Percentiles rank a stretch among this genome's conserved stretches.
These are phyloP conservation scores for Psammodynastes pulverulentus DNA, from an alignment of 2,113 vertebrate species.

Conservation along the genomic window DNA sequence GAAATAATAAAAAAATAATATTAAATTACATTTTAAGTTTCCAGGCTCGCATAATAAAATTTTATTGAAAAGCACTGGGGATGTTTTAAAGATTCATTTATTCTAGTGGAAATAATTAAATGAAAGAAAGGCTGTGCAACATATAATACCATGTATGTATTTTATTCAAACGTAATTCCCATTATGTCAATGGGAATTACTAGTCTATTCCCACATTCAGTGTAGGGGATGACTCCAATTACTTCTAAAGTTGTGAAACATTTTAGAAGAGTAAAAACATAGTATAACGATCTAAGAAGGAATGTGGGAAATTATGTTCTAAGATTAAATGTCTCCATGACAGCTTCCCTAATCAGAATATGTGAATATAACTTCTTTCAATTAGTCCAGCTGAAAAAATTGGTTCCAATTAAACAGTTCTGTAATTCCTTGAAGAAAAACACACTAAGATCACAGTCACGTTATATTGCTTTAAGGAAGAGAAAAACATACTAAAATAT, in stretches of 20 bases:
- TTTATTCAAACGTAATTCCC: background rate
- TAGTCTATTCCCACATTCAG: background rate
- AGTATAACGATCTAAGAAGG: background rate
- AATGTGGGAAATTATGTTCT: background rate
- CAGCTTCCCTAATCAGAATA: slow-evolving; percentile 42
- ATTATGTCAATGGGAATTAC: background rate
- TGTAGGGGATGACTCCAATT: background rate
- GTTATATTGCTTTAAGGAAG: slow-evolving; percentile 21
- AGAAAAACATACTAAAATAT: slow-evolving; percentile 19
- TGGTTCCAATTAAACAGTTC: slow-evolving; percentile 49
- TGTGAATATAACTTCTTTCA: slow-evolving; percentile 21
- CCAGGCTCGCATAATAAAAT: no score
- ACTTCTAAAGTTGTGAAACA: background rate
- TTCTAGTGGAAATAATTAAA: background rate
- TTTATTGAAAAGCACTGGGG: background rate
- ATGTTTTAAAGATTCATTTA: background rate
- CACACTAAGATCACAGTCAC: slow-evolving; percentile 32
- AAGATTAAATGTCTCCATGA: slow-evolving; percentile 20
- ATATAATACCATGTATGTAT: background rate
- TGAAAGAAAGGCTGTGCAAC: background rate
- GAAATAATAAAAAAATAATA: background rate
- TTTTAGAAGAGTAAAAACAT: background rate
- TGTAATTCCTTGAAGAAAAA: slow-evolving; percentile 43
- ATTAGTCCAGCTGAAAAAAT: slow-evolving; percentile 31
- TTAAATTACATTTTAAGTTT: background rate